A percentile compares a stretch with the other conserved stretches of the same genome.
These are phyloP conservation scores for Tenualosa ilisha DNA, from an alignment of 2,797 vertebrate species.

Conservation along the genomic window DNA sequence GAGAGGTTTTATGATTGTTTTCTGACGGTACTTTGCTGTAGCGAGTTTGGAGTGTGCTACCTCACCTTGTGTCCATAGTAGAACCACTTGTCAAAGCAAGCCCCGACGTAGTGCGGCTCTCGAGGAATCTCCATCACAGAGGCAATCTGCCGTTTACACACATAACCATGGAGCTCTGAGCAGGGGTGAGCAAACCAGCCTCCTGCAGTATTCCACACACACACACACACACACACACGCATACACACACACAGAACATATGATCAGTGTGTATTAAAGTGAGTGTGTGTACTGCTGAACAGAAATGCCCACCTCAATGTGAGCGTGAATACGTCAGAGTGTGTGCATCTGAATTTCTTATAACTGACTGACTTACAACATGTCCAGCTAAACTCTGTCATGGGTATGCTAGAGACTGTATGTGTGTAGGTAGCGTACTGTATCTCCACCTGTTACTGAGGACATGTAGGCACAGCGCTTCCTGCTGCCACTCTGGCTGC, in stretches of 20 bases:
- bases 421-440: background rate
- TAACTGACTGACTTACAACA: background rate
- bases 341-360: background rate
- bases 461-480: conserved; percentile 84
- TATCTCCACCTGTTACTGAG: conserved; percentile 78
- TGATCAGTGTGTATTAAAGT: background rate
- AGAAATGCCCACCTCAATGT: no score
- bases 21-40: background rate
- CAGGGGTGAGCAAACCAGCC: conserved; percentile 82
- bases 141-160: conserved; percentile 84
- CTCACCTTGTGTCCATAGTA: conserved; percentile 90
- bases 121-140: conserved; percentile 77
- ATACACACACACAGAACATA: background rate
- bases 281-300: no score
- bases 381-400: no score
- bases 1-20: background rate
- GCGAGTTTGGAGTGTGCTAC: background rate
- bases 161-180: conserved; percentile 73
- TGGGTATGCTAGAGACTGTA: background rate
- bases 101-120: conserved; percentile 77
- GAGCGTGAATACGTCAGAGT: background rate
- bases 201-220: conserved; percentile 65
- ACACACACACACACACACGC: background rate
- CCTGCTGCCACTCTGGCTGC: conserved; percentile 47
- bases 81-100: conserved; percentile 90